Evolutionary conservation across 2,888 invertebrate species (phyloP).

Genomic region (Eubasilissa splendida): DNA sequence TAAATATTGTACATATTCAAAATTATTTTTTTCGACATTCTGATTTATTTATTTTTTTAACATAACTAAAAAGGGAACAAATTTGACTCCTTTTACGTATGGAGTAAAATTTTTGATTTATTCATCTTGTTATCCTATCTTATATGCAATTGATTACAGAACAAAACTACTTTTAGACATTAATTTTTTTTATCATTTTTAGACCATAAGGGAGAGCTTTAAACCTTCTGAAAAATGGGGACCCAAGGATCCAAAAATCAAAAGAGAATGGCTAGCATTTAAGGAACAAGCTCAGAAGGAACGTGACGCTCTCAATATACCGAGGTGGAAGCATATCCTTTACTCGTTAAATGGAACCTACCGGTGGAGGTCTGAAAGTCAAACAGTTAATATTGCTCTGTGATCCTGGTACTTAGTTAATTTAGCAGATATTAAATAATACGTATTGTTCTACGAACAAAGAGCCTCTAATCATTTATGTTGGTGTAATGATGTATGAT

Average conservation of each 20-base stretch:
- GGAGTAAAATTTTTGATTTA: neutral
- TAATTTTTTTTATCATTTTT: conserved; percentile 57
- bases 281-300: conserved; percentile 68
- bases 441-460: neutral
- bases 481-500: too few relatives aligned
- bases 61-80: neutral
- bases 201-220: conserved; percentile 69
- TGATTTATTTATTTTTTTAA: too few relatives aligned
- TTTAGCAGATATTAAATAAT: neutral
- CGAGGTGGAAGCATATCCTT: conserved; percentile 66
- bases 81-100: neutral
- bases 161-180: neutral
- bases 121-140: neutral
- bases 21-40: too few relatives aligned
- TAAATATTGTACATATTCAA: too few relatives aligned
- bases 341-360: conserved; percentile 66
- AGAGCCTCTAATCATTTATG: neutral
- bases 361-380: conserved; percentile 58
- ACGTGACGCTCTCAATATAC: conserved; percentile 63
- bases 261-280: conserved; percentile 75
- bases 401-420: neutral
- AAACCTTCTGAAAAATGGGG: conserved; percentile 76
- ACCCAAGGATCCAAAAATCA: conserved; percentile 71
- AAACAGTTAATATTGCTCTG: neutral
- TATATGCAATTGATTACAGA: neutral